These are phyloP conservation scores for Echinops telfairi DNA, from an alignment of 2,113 vertebrate species.

Conservation along the genomic window DNA sequence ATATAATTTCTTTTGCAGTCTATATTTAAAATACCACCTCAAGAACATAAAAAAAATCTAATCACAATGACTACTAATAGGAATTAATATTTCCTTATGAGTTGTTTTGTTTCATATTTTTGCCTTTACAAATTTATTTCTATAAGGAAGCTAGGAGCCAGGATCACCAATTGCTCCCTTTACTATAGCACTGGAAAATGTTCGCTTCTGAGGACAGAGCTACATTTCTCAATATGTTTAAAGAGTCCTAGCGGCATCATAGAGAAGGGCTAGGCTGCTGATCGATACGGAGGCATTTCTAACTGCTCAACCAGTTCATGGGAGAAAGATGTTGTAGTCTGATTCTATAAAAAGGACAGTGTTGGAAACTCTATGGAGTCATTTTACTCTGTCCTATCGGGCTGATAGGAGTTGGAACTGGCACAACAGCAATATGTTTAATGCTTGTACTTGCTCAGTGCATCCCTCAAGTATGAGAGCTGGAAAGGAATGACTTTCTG, in stretches of 20 bases:
- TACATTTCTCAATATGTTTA: neutral
- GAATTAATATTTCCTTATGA: conserved; percentile 8
- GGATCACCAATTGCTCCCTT: conserved; percentile 11
- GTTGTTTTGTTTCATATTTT: conserved; percentile 41
- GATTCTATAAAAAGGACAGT: no score
- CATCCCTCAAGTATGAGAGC: conserved; percentile 23
- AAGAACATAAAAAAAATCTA: neutral
- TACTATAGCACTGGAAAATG: conserved; percentile 2
- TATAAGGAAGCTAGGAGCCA: conserved; percentile 41
- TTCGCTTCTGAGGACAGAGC: neutral
- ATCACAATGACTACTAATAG: neutral
- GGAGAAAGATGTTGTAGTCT: no score
- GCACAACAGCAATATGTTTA: no score
- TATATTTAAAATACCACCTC: conserved; percentile 22
- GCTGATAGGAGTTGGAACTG: no score
- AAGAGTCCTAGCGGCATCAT: no score
- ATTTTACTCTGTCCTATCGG: no score
- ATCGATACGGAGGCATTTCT: no score
- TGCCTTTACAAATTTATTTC: conserved; percentile 12
- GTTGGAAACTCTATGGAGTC: no score
- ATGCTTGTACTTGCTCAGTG: neutral
- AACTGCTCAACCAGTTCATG: no score
- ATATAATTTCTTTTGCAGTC: neutral
- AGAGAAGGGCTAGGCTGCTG: no score
- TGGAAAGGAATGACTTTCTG: conserved; percentile 37